Evolutionary conservation across 1,140 invertebrate species (phyloP).

Genomic region (Apis mellifera): Amel_HAv3.1 CM009937.2:4117501-4118000

Average conservation of each 20-base stretch:
- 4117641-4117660: too few relatives aligned
- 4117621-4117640: too few relatives aligned
- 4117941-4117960: not conserved
- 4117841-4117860: not conserved
- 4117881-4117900: not conserved
- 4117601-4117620: too few relatives aligned
- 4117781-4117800: not conserved
- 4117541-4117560: not conserved
- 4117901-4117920: not conserved
- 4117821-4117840: not conserved
- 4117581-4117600: not conserved
- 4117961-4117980: not conserved
- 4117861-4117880: not conserved
- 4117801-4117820: not conserved
- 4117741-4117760: not conserved
- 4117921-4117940: not conserved
- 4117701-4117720: too few relatives aligned
- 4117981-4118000: not conserved
- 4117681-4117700: not conserved
- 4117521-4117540: too few relatives aligned
- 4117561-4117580: not conserved
- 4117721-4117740: not conserved
- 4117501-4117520: too few relatives aligned
- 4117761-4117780: not conserved
- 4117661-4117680: too few relatives aligned